Evolutionary conservation across 2,113 vertebrate species (phyloP).

Genomic region (Procavia capensis): DNA sequence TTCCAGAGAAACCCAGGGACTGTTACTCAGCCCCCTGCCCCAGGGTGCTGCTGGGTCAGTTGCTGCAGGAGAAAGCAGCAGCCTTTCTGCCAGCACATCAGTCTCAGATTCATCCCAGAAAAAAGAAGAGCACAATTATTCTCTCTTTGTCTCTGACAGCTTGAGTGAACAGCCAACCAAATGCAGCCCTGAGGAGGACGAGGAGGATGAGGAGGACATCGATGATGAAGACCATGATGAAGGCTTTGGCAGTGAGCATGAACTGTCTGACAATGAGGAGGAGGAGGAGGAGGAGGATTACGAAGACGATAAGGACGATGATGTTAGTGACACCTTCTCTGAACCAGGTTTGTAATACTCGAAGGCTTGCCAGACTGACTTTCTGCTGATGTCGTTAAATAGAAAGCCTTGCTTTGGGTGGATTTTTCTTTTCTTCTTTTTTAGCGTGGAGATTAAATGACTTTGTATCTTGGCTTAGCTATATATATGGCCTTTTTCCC

Average conservation of each 20-base stretch:
- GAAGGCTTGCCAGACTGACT: slow-evolving; percentile 1
- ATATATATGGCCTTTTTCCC: slow-evolving; percentile 5
- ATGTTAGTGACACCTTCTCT: slow-evolving; percentile 98
- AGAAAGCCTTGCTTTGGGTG: not conserved
- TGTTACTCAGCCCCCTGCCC: slow-evolving; percentile 85
- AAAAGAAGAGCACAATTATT: slow-evolving; percentile 99
- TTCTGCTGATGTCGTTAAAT: not conserved
- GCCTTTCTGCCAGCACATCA: slow-evolving; percentile 86
- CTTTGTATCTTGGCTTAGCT: slow-evolving; percentile 17
- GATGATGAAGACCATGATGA: slow-evolving; percentile 98
- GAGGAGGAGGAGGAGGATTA: slow-evolving; percentile 94
- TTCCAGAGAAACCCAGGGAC: slow-evolving; percentile 91
- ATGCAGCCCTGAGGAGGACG: slow-evolving; percentile 90
- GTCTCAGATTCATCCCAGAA: slow-evolving; percentile 92
- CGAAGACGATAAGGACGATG: slow-evolving; percentile 96
- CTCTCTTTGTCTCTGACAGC: slow-evolving; percentile 94
- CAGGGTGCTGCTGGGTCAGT: slow-evolving; percentile 85
- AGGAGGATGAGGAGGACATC: slow-evolving; percentile 92
- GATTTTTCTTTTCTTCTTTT: slow-evolving; percentile 29
- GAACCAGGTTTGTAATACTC: slow-evolving; percentile 91
- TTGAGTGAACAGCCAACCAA: slow-evolving; percentile 88
- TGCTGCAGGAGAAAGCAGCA: slow-evolving; percentile 84
- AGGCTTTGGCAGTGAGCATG: slow-evolving; percentile 98
- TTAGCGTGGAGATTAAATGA: not conserved
- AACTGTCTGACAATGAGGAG: slow-evolving; percentile 96